Conservation (phyloP, 2,888 invertebrate genomes). For the Ctenicera cuprea region DNA sequence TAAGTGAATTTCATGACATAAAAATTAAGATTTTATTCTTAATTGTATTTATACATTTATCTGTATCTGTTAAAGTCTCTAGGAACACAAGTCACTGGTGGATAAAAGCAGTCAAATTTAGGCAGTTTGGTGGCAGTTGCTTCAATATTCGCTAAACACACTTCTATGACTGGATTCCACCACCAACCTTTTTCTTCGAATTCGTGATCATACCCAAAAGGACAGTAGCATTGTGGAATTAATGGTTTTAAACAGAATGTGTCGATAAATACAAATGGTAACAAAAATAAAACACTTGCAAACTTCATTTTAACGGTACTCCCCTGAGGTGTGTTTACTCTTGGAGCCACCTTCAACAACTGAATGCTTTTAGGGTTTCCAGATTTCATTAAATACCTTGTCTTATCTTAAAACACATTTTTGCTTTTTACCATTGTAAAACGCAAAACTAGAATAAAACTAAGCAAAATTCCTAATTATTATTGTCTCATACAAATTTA, state of each 20-base stretch:
- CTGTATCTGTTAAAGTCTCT: slow-evolving; percentile 22
- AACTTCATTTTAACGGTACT: not conserved
- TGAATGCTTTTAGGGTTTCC: too few species aligned
- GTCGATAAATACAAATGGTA: not conserved
- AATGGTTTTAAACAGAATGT: not conserved
- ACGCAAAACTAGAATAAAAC: not conserved
- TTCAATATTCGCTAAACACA: slow-evolving; percentile 47
- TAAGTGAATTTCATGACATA: not conserved
- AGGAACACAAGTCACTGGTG: slow-evolving; percentile 36
- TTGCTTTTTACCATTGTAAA: too few species aligned
- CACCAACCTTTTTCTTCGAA: slow-evolving; percentile 50
- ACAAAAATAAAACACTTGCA: not conserved
- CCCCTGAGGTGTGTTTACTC: not conserved
- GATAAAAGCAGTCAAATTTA: slow-evolving; percentile 51
- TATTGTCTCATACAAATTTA: not conserved
- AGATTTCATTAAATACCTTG: too few species aligned
- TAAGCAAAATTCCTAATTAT: too few species aligned
- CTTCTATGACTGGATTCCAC: slow-evolving; percentile 50
- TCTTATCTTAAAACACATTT: too few species aligned
- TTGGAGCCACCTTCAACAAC: too few species aligned
- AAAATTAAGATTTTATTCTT: not conserved
- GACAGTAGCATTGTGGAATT: slow-evolving; percentile 39
- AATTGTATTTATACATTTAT: not conserved
- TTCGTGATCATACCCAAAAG: slow-evolving; percentile 46
- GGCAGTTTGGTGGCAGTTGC: slow-evolving; percentile 45